phyloP scores from a whole-genome alignment of 2,113 vertebrate species.

The Bubo scandiacus region DNA sequence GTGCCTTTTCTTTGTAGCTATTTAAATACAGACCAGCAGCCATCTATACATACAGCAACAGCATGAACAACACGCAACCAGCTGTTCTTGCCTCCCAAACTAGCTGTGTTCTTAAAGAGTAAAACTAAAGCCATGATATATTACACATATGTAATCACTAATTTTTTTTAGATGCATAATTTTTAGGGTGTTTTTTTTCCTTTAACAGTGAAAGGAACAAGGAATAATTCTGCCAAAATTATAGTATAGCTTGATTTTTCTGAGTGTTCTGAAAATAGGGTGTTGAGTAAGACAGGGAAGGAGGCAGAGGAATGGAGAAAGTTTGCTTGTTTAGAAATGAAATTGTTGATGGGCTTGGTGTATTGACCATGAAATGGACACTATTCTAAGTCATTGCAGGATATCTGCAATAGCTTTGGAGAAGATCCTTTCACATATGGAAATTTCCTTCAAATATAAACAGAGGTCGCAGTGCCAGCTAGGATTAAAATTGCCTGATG shows the following conservation, averaged over 20 bases:
- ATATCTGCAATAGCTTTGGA: background rate
- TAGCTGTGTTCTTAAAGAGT: background rate
- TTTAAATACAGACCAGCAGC: background rate
- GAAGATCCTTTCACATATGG: background rate
- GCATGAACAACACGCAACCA: fast-evolving
- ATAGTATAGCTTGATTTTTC: background rate
- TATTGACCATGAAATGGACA: background rate
- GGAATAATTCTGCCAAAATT: background rate
- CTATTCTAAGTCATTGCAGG: background rate
- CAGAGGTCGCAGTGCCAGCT: background rate
- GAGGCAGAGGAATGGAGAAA: background rate
- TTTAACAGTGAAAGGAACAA: background rate
- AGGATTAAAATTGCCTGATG: background rate
- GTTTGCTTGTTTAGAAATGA: background rate
- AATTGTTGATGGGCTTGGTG: background rate
- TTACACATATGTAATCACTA: background rate
- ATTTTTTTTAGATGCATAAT: background rate
- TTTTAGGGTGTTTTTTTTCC: background rate
- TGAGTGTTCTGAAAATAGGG: background rate
- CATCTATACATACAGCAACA: background rate
- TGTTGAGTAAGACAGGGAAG: background rate
- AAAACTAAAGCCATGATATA: background rate
- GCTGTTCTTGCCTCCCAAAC: background rate
- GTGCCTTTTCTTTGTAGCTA: background rate
- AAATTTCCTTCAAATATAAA: background rate